Conservation (phyloP, 2,888 invertebrate species). For the Cosmia trapezina region DNA sequence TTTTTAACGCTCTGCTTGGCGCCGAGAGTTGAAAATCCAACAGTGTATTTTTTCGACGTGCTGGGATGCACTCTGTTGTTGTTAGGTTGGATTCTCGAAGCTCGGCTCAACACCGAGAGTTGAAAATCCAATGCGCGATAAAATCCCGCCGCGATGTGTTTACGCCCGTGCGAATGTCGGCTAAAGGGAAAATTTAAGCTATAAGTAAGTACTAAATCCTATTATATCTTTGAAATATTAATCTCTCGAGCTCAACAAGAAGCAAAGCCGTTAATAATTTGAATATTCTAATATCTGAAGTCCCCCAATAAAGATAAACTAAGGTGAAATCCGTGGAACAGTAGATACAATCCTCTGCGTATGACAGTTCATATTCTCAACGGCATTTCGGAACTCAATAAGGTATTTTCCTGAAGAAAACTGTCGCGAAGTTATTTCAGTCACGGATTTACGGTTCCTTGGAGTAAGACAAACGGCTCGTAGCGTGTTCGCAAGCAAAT, state of each 20-base stretch:
- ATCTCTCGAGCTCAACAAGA: conserved; percentile 22
- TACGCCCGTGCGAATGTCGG: too few species aligned
- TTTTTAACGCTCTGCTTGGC: too few species aligned
- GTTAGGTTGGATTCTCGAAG: too few species aligned
- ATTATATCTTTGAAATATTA: conserved; percentile 39
- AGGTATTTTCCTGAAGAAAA: conserved; percentile 68
- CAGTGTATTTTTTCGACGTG: too few species aligned
- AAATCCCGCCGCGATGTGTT: too few species aligned
- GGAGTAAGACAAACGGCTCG: conserved; percentile 79
- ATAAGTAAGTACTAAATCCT: conserved; percentile 29
- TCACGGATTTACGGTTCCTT: conserved; percentile 81
- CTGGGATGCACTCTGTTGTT: too few species aligned
- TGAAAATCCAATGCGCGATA: too few species aligned
- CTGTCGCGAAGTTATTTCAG: conserved; percentile 77
- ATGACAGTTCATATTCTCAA: conserved; percentile 75
- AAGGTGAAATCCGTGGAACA: conserved; percentile 49
- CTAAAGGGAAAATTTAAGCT: conserved; percentile 4
- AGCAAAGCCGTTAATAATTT: conserved; percentile 33
- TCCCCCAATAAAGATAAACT: conserved; percentile 56
- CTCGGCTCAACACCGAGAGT: too few species aligned
- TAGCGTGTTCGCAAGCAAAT: conserved; percentile 78
- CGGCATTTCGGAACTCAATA: conserved; percentile 73
- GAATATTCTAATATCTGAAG: conserved; percentile 52
- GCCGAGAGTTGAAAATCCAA: too few species aligned
- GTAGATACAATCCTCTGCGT: conserved; percentile 64